Percentiles rank a stretch among this genome's conserved stretches.
phyloP scores from a whole-genome alignment of 1,140 invertebrate species.

The Drosophila ercepeae region DNA sequence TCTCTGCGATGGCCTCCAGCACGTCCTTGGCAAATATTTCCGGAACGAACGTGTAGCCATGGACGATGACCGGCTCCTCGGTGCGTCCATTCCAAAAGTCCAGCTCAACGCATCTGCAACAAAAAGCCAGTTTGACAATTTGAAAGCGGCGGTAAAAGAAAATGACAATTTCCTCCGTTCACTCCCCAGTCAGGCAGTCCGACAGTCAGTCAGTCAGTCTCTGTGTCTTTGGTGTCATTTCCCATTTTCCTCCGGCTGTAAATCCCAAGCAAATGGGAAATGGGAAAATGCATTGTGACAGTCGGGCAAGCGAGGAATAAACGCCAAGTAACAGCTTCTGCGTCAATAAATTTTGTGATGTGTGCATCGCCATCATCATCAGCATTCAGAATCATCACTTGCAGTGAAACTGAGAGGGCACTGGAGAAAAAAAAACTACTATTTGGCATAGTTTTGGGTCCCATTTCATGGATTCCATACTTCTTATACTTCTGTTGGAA shows the following conservation, averaged over 20 bases:
- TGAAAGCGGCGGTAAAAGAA: constrained; percentile 43
- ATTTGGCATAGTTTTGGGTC: too few relatives aligned
- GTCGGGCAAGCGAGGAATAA: constrained; percentile 34
- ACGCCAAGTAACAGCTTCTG: constrained; percentile 51
- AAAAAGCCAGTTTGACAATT: neutral
- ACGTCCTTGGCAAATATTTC: constrained; percentile 98
- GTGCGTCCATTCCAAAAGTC: constrained; percentile 98
- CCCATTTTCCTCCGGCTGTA: constrained; percentile 1
- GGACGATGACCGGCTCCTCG: constrained; percentile 98
- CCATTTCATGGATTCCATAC: too few relatives aligned
- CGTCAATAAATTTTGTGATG: constrained; percentile 73
- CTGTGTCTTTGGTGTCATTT: constrained; percentile 9
- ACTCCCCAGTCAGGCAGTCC: neutral
- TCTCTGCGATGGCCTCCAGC: constrained; percentile 97
- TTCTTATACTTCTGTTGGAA: too few relatives aligned
- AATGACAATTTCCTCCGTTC: constrained; percentile 30
- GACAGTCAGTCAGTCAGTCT: neutral
- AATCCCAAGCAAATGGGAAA: constrained; percentile 30
- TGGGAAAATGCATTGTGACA: constrained; percentile 23
- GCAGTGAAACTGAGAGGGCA: neutral
- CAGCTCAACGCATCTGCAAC: constrained; percentile 92
- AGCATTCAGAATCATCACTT: constrained; percentile 2
- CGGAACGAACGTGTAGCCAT: constrained; percentile 98
- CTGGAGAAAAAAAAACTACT: neutral
- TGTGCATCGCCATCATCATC: constrained; percentile 31